Base-by-base conservation (phyloP, 2,888 invertebrate species). In the Byasa hedistus region DNA sequence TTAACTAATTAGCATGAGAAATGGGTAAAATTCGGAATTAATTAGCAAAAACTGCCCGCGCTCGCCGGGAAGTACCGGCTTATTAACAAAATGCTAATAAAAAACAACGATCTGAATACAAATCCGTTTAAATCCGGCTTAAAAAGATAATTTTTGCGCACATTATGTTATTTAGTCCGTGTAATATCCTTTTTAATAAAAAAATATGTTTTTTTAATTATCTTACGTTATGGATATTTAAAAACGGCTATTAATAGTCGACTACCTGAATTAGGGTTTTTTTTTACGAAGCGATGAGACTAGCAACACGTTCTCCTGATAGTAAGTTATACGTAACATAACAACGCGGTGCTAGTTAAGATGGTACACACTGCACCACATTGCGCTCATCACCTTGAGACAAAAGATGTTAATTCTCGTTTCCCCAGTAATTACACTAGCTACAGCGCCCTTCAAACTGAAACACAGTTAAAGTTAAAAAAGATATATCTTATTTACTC, bases 1-100 rank as follows among this genome's bases (percentile, higher is more conserved):
- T 19, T 44, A 23, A 19, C 48, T 59, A 4, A 65, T 65, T 65
- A 51, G 24, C 65, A 61, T 65, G 23, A 23, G 56, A 65, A 57
- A 61, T 57, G 36, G 61, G 57, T 48, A 65, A 57, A 61, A 51
- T 51, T 44, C 61, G 61, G 57, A 57, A 57, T 55, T 56, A 60
- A 65, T 56, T 54, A 65, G 65, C 61, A 61, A 61, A 61, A 57
- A 61, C 22, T 60, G 48, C 17, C 21, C 57, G 36, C 51, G 2
- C 57, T 61, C 23, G 48, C 51, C 51, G 51, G 60, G 55, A 60
- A 65, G 54, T 54, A 59, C 59, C 39, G 36, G 57, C 48, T 27
- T 58, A 57, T 23, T 58, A 36, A 64, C 57, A 36, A 19, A 64
- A 52, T 57, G 24, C 24, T 51, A 36, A 54, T 36, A 15, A 64